Evolutionary conservation across 1,140 invertebrate genomes (phyloP).

Genomic region (Psilanteris sp.): DNA sequence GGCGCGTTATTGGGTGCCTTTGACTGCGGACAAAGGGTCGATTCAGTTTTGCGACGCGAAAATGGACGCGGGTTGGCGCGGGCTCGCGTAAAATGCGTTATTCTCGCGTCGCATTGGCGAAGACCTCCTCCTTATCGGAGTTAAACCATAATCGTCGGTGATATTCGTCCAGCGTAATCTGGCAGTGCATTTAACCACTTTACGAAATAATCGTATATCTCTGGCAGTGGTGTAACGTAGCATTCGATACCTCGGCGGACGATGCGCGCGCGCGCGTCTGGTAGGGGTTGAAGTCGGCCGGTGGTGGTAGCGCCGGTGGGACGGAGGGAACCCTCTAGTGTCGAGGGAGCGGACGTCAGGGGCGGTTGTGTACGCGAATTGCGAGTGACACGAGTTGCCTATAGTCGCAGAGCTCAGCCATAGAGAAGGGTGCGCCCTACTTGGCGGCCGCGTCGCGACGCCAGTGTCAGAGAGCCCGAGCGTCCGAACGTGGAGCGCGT

Average conservation of each 20-base stretch:
- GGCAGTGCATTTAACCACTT: constrained; percentile 79
- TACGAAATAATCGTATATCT: constrained; percentile 78
- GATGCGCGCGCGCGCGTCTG: constrained; percentile 66
- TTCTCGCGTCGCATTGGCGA: constrained; percentile 44
- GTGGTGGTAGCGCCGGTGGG: constrained; percentile 43
- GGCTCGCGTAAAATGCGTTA: constrained; percentile 23
- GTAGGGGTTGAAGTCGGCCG: constrained; percentile 55
- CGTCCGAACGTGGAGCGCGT: background rate
- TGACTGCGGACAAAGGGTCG: constrained; percentile 30
- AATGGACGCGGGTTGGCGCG: constrained; percentile 34
- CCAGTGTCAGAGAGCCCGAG: constrained; percentile 3
- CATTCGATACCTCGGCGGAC: constrained; percentile 76
- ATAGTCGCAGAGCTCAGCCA: constrained; percentile 51
- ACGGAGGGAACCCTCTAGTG: constrained; percentile 47
- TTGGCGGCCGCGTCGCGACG: constrained; percentile 63
- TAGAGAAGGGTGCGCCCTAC: constrained; percentile 76
- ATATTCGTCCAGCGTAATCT: constrained; percentile 73
- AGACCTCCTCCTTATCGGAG: constrained; percentile 39
- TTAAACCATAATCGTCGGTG: constrained; percentile 61
- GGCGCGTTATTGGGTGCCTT: constrained; percentile 23
- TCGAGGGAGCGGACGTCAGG: constrained; percentile 58
- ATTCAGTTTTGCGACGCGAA: constrained; percentile 31
- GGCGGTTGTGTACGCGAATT: constrained; percentile 58
- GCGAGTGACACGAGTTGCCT: constrained; percentile 58
- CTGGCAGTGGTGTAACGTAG: constrained; percentile 72